Conservation (phyloP, 1,140 invertebrate genomes). For the Drosophila jambulina region DNA sequence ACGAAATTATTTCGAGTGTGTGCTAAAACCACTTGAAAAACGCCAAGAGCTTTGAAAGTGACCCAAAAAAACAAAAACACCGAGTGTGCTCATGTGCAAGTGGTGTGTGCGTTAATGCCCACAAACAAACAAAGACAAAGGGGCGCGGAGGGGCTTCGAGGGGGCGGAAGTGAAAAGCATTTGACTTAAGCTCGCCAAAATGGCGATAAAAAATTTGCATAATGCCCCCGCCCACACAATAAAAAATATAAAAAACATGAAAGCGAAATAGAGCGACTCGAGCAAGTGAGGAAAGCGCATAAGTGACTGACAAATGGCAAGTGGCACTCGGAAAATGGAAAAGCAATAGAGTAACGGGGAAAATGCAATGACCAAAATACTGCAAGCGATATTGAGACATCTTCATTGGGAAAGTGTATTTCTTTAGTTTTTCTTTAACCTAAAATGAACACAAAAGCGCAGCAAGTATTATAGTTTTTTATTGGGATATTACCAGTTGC, state of each 20-base stretch:
- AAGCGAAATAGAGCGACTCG: conserved; percentile 27
- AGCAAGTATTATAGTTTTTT: too few relatives aligned
- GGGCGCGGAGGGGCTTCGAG: conserved; percentile 1
- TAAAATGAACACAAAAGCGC: not conserved
- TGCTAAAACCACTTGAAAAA: conserved; percentile 71
- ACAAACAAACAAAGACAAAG: conserved; percentile 46
- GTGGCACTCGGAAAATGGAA: conserved; percentile 28
- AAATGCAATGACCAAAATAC: conserved; percentile 7
- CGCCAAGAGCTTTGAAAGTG: conserved; percentile 64
- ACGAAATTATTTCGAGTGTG: conserved; percentile 74
- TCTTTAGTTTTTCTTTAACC: not conserved
- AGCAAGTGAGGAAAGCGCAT: conserved; percentile 11
- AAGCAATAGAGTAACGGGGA: conserved; percentile 6
- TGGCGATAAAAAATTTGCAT: conserved; percentile 56
- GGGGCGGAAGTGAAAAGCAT: conserved; percentile 23
- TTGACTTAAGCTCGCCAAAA: conserved; percentile 49
- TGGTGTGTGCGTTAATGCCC: conserved; percentile 37
- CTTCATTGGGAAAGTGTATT: not conserved
- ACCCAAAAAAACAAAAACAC: conserved; percentile 72
- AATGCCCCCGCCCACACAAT: conserved; percentile 25
- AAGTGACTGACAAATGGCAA: conserved; percentile 50
- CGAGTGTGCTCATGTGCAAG: conserved; percentile 16
- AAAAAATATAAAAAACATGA: conserved; percentile 15
- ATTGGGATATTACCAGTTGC: not conserved
- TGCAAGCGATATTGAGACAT: not conserved